Evolutionary conservation across 2,888 invertebrate genomes (phyloP), one percentile per base, ranked within the genome.

Genomic region (Trypoxylon attenuatum): DNA sequence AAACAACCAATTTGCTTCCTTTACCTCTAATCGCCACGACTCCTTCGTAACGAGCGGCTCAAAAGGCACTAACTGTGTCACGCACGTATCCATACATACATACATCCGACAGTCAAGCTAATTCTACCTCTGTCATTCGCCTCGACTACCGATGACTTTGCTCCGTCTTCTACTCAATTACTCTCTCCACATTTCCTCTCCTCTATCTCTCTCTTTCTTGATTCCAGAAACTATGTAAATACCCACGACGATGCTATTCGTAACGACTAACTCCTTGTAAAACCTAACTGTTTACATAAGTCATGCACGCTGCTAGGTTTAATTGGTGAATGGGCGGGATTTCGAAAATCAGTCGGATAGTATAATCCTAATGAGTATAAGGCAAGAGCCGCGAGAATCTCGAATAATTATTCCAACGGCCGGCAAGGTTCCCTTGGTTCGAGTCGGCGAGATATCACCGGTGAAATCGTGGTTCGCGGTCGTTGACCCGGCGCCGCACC

Each of bases 1-100:
- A 65, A 58, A 27, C 58, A 55, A 33, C 54, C 64, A 59, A 64
- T 64, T 64, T 43, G 59, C 64, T 64, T 52, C 59, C 47, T 50
- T 50, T 47, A 16, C 25, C 33, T 51, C 47, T 43, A 29, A 49
- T 52, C 38, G 27, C 22, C 55, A 41, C 8, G 23, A 46, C 6
- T 41, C 1, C 21, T 38, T 46, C 38, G 43, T 51, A 55, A 33
- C 38, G n/a, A 33, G 13, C 19, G 21, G 38, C 47, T 65, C 51
- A 47, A 29, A 38, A 43, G 38, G 39, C 16, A 2, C 19, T 22
- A 43, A 62, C 23, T 43, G 29, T 43, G 43, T 25, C 45, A 21
- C 23, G 63, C 63, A 57, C 63, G 39, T 43, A 43, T 13, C 21
- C 8, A n/a, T 38, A n/a, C 38, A n/a, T n/a, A n/a, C n/a, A n/a